These are phyloP conservation scores for Heliothis subflexa DNA, from an alignment of 1,140 invertebrate species.

Conservation along the genomic window DNA sequence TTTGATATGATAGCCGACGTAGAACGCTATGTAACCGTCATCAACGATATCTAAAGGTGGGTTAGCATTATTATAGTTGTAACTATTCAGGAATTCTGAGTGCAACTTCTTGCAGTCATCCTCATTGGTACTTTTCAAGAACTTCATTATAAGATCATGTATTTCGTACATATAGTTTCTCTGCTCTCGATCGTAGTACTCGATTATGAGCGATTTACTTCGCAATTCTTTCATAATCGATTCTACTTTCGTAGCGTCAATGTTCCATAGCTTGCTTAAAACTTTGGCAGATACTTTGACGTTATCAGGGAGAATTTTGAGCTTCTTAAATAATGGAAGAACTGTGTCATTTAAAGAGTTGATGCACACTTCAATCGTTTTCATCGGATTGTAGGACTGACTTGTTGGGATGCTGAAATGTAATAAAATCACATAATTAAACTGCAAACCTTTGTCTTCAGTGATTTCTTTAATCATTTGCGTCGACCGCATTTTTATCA, in stretches of 20 bases:
- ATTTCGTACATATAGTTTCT: slow-evolving; percentile 77
- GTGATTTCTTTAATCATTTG: too few species aligned
- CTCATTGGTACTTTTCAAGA: slow-evolving; percentile 64
- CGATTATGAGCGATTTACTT: slow-evolving; percentile 74
- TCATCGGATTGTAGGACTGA: slow-evolving; percentile 67
- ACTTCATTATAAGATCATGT: slow-evolving; percentile 79
- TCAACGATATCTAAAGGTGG: slow-evolving; percentile 72
- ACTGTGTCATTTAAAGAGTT: slow-evolving; percentile 71
- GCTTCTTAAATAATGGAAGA: slow-evolving; percentile 73
- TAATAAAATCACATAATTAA: slow-evolving; percentile 23
- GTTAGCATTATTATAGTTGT: slow-evolving; percentile 63
- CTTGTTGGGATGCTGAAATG: slow-evolving; percentile 63
- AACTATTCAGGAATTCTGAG: slow-evolving; percentile 73
- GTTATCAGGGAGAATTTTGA: slow-evolving; percentile 75
- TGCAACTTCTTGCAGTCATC: slow-evolving; percentile 73
- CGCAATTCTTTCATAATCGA: slow-evolving; percentile 71
- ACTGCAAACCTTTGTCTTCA: not conserved
- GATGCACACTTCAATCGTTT: slow-evolving; percentile 78
- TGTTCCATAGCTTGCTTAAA: slow-evolving; percentile 74
- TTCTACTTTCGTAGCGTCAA: slow-evolving; percentile 65
- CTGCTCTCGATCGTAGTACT: slow-evolving; percentile 71
- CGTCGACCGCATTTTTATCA: too few species aligned
- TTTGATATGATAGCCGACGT: slow-evolving; percentile 77
- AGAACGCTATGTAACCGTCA: slow-evolving; percentile 80
- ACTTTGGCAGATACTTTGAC: slow-evolving; percentile 75